phyloP scores from a whole-genome alignment of 2,113 vertebrate species.

The Brachyhypopomus gauderio region DNA sequence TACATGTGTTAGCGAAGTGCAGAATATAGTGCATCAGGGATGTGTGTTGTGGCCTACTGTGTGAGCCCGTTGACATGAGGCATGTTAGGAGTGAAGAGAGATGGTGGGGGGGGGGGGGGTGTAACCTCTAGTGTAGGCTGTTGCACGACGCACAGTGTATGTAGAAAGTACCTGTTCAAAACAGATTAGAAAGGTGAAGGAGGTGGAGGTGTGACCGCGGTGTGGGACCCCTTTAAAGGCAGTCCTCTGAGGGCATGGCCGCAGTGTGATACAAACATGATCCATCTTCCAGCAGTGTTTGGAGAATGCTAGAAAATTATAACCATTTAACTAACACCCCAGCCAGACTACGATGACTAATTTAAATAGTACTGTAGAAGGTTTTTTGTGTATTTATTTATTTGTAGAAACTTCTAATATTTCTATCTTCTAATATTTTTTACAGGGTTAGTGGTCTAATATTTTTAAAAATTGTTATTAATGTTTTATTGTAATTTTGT shows the following conservation, averaged over 20 bases:
- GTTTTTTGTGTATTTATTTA: slow-evolving; percentile 68
- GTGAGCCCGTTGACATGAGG: not conserved
- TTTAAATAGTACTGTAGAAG: slow-evolving; percentile 58
- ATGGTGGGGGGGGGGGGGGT: too few species aligned
- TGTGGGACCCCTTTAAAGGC: not conserved
- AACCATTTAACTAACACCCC: slow-evolving; percentile 64
- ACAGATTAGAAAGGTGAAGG: not conserved
- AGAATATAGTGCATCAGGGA: not conserved
- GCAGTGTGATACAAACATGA: not conserved
- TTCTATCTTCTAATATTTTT: slow-evolving; percentile 65
- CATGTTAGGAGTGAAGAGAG: not conserved
- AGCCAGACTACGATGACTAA: slow-evolving; percentile 58
- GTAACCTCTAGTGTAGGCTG: too few species aligned
- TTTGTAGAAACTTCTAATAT: slow-evolving; percentile 68
- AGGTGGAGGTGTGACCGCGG: too few species aligned
- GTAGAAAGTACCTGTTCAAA: too few species aligned
- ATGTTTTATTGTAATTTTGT: slow-evolving; percentile 56
- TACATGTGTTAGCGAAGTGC: not conserved
- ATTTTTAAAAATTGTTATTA: slow-evolving; percentile 60
- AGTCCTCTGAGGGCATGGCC: not conserved
- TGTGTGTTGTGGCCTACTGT: not conserved
- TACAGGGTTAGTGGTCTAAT: slow-evolving; percentile 49
- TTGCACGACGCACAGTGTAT: too few species aligned
- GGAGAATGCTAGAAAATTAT: slow-evolving; percentile 34
- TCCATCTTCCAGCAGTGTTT: not conserved